These are phyloP conservation scores for Hofmannophila pseudospretella DNA, from an alignment of 2,888 invertebrate species.

Conservation along the genomic window DNA sequence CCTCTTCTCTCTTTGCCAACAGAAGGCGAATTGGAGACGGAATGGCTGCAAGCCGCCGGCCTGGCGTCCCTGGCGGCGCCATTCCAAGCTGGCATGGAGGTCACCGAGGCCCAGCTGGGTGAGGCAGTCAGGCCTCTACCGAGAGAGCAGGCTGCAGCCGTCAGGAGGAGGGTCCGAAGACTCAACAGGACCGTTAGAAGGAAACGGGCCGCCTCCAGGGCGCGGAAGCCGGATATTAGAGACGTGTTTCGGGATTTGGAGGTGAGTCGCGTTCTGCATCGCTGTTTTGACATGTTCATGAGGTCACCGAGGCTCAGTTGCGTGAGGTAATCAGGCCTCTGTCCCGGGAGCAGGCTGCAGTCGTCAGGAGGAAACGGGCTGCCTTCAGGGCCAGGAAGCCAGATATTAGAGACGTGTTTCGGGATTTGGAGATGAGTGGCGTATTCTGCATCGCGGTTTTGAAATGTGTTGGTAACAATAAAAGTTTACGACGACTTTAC, in stretches of 20 bases:
- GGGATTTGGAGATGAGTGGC: conserved; percentile 85
- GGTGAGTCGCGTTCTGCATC: conserved; percentile 60
- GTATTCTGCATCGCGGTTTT: not conserved
- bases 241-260: conserved; percentile 91
- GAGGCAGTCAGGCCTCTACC: conserved; percentile 80
- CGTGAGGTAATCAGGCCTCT: conserved; percentile 79
- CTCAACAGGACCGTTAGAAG: conserved; percentile 86
- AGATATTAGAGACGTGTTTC: conserved; percentile 90
- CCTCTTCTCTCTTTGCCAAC: conserved; percentile 36
- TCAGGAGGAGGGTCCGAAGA: conserved; percentile 84
- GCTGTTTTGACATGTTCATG: conserved; percentile 27
- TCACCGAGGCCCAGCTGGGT: conserved; percentile 81
- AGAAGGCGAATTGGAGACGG: conserved; percentile 88
- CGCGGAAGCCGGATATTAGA: conserved; percentile 88
- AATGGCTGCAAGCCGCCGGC: conserved; percentile 86
- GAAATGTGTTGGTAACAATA: no score
- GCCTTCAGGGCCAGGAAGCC: conserved; percentile 81
- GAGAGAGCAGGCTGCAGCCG: conserved; percentile 86
- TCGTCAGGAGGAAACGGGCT: conserved; percentile 80
- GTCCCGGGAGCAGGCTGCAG: conserved; percentile 86
- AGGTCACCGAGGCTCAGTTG: conserved; percentile 81
- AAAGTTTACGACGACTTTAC: no score
- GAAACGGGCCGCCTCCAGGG: conserved; percentile 67
- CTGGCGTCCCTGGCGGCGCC: conserved; percentile 83
- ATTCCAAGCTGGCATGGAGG: conserved; percentile 83